Evolutionary conservation across 2,113 vertebrate genomes (phyloP), one percentile per base, ranked within the genome.

Genomic region (Holacanthus passer): DNA sequence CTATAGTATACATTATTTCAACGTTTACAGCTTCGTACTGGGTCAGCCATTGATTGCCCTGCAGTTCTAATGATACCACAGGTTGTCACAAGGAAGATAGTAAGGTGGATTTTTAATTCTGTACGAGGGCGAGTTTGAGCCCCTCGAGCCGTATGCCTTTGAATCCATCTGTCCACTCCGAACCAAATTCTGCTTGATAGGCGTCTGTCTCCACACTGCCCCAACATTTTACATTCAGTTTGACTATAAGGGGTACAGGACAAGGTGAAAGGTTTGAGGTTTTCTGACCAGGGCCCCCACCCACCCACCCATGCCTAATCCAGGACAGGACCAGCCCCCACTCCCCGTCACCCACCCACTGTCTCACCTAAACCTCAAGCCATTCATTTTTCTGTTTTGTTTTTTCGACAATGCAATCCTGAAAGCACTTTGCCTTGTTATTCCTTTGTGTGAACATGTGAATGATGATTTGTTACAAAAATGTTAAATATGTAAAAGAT

Each of bases 351-450:
- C 73, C 73, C 72, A 47, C 73, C 73, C 89, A 35, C 74, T 10
- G 27, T 84, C 86, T 87, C 85, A 88, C 85, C 79, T 73, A 82
- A 94, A 94, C 92, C 92, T 95, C 93, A 95, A 95, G 94, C 94
- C 94, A 93, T 95, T 95, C 91, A 93, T 95, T 87, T 86, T 90
- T 88, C 31, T 82, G 48, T 91, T 88, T 74, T 82, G 76, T 87
- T 86, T 93, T 86, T 91, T 92, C 87, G 88, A 95, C 92, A 95
- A 96, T 95, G 94, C 95, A 96, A 96, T 95, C 94, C 95, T 94
- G 95, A 95, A 95, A 95, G 95, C 95, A 96, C 95, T 96, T 96
- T 96, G 95, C 95, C 95, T 95, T 95, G 94, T 95, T 95, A 93
- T 95, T 94, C 94, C 94, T 93, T 95, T 88, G 92, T 95, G 94